Evolutionary conservation across 1,140 invertebrate species (phyloP).

Genomic region (Thaumatotibia leucotreta): DNA sequence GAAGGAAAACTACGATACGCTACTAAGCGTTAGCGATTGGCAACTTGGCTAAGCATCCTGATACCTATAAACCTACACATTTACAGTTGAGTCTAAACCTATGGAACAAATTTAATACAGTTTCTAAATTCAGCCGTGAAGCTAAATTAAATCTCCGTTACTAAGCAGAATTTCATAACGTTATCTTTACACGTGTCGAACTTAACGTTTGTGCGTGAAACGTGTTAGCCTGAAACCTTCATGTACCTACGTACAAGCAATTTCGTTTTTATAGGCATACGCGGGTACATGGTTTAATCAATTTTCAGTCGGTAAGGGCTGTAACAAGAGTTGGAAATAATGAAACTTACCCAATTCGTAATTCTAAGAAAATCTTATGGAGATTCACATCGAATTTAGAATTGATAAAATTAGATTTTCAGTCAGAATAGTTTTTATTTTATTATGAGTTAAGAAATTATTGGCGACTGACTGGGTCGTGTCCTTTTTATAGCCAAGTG

Average conservation of each 20-base stretch:
- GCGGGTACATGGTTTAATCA: conserved; percentile 6
- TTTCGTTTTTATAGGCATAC: not conserved
- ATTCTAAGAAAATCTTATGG: too few species aligned
- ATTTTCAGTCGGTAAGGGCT: not conserved
- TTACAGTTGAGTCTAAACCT: too few species aligned
- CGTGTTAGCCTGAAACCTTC: not conserved
- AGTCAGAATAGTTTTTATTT: too few species aligned
- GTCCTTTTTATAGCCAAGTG: too few species aligned
- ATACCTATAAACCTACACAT: not conserved
- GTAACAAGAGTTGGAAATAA: not conserved
- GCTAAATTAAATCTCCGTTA: not conserved
- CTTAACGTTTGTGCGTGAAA: not conserved
- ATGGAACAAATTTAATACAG: not conserved
- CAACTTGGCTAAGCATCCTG: not conserved
- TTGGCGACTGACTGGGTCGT: too few species aligned
- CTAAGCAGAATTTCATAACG: not conserved
- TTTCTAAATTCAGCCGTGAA: not conserved
- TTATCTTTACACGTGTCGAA: not conserved
- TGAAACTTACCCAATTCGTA: not conserved
- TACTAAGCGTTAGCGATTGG: too few species aligned
- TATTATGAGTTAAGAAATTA: too few species aligned
- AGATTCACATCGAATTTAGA: too few species aligned
- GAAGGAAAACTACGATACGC: too few species aligned
- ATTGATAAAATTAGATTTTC: too few species aligned
- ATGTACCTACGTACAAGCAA: not conserved